These are phyloP conservation scores for Scaptomyza polygonia DNA, from an alignment of 2,888 invertebrate genomes.

Conservation along the genomic window DNA sequence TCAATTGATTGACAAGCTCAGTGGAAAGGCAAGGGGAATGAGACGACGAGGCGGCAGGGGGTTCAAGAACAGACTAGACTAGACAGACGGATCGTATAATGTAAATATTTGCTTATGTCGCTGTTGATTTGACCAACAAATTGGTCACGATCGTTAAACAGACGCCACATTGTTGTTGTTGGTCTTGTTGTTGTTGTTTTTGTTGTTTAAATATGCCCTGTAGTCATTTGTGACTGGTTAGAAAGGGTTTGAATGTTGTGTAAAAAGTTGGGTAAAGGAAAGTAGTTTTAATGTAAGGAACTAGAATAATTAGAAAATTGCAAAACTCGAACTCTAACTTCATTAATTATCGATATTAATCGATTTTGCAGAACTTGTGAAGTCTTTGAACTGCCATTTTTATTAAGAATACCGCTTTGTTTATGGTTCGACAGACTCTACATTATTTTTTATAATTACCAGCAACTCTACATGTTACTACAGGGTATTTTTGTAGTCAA, in stretches of 20 bases:
- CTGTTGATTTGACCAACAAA: constrained; percentile 74
- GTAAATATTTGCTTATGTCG: constrained; percentile 71
- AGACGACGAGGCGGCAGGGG: too few species aligned
- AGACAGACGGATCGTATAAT: constrained; percentile 44
- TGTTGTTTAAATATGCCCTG: constrained; percentile 2
- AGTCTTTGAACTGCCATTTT: not conserved
- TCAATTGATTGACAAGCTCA: constrained; percentile 49
- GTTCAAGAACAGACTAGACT: constrained; percentile 7
- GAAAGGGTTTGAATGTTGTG: not conserved
- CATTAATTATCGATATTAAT: not conserved
- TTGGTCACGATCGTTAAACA: constrained; percentile 79
- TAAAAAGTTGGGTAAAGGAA: not conserved
- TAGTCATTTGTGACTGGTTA: not conserved
- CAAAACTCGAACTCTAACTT: not conserved
- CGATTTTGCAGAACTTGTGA: not conserved
- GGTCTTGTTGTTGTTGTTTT: not conserved
- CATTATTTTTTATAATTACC: not conserved
- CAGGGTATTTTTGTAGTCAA: not conserved
- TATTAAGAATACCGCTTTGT: too few species aligned
- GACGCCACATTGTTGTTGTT: constrained; percentile 40
- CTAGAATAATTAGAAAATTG: not conserved
- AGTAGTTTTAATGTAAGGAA: not conserved
- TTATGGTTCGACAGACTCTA: too few species aligned
- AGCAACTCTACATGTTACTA: not conserved
- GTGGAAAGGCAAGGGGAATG: too few species aligned